Percentiles rank a stretch among this genome's conserved stretches.
phyloP scores from a whole-genome alignment of 2,113 vertebrate species.

The Panthera tigris region DNA sequence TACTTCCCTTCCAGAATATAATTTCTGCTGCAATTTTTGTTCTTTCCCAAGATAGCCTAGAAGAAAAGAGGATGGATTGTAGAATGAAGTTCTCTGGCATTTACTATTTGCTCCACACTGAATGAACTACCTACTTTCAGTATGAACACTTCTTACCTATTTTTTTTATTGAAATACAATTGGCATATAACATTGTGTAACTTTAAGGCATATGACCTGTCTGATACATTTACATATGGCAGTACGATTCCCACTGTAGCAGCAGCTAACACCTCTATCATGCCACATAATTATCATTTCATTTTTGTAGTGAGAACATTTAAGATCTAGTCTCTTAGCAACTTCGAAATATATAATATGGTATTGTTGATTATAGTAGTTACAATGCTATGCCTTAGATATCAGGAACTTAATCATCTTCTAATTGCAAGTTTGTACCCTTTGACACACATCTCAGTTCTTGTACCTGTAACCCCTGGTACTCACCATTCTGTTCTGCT shows the following conservation, averaged over 20 bases:
- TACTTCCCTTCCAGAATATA: neutral
- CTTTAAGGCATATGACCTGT: neutral
- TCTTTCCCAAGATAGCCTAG: neutral
- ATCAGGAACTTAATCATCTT: neutral
- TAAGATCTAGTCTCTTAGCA: neutral
- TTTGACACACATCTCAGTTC: neutral
- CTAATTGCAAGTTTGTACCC: neutral
- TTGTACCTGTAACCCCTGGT: neutral
- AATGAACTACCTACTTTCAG: neutral
- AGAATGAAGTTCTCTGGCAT: neutral
- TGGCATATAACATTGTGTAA: neutral
- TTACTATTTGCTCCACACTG: neutral
- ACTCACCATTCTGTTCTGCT: neutral
- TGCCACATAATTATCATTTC: neutral
- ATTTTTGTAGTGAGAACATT: neutral
- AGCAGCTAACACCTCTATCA: neutral
- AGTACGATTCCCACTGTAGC: neutral
- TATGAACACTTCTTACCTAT: neutral
- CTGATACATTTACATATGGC: neutral
- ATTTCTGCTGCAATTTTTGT: neutral
- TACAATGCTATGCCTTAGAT: neutral
- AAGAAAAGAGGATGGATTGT: neutral
- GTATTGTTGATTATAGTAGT: neutral
- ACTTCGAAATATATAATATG: neutral
- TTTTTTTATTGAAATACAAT: neutral